These are phyloP conservation scores for Neogale vison DNA, from an alignment of 2,113 vertebrate genomes.

Conservation along the genomic window DNA sequence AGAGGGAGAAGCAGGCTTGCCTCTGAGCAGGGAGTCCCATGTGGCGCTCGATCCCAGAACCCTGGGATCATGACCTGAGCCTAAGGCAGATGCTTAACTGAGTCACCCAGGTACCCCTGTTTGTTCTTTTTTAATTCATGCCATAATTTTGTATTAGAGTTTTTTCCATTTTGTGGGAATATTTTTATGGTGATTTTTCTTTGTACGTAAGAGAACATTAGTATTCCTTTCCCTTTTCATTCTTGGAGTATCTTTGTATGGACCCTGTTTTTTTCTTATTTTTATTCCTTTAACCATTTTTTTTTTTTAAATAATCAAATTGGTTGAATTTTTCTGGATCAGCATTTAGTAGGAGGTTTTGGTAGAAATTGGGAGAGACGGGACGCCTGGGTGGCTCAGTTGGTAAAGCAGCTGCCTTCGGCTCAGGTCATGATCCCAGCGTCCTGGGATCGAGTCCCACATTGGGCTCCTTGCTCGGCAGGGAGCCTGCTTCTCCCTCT, in stretches of 20 bases:
- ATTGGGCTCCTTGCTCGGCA: too few relatives aligned
- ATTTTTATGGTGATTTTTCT: neutral
- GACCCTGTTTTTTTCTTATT: neutral
- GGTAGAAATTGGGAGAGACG: conserved; percentile 31
- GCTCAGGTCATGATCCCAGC: too few relatives aligned
- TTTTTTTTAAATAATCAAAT: neutral
- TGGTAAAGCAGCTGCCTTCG: too few relatives aligned
- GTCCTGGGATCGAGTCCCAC: too few relatives aligned
- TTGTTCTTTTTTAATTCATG: neutral
- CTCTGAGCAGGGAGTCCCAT: too few relatives aligned
- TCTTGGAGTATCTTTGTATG: neutral
- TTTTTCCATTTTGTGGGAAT: neutral
- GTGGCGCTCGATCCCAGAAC: too few relatives aligned
- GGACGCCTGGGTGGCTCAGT: too few relatives aligned
- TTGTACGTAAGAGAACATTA: neutral
- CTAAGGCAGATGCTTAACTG: too few relatives aligned
- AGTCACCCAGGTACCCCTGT: too few relatives aligned
- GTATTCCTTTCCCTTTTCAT: neutral
- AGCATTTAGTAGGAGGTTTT: neutral
- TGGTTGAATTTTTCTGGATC: conserved; percentile 13
- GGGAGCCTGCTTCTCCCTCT: too few relatives aligned
- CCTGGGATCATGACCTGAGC: too few relatives aligned
- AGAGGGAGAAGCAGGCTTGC: too few relatives aligned
- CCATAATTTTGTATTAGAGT: neutral
- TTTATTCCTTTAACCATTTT: neutral